Evolutionary conservation across 35 echinoderm and acorn worm genomes (phyloP).

Genomic region (Eucidaris tribuloides): DNA sequence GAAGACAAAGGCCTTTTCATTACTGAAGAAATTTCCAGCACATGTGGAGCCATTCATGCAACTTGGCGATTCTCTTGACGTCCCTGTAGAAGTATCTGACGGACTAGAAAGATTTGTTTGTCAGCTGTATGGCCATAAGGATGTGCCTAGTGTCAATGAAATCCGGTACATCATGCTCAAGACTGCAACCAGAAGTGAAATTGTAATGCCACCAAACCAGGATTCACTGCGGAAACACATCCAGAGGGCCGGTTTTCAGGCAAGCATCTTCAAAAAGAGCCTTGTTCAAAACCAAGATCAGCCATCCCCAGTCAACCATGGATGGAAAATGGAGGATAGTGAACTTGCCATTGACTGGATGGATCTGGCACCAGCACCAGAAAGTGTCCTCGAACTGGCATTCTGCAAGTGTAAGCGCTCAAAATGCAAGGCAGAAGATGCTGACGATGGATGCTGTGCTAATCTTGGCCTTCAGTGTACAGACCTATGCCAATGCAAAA

Average conservation of each 20-base stretch:
- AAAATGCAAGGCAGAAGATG: slow-evolving; percentile 32
- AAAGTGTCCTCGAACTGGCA: slow-evolving; percentile 51
- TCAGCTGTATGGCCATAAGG: slow-evolving; percentile 46
- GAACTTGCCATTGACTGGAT: slow-evolving; percentile 79
- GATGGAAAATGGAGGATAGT: slow-evolving; percentile 46
- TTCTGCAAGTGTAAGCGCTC: slow-evolving; percentile 58
- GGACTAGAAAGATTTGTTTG: slow-evolving; percentile 49
- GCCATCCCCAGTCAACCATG: slow-evolving; percentile 32
- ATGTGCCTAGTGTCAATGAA: slow-evolving; percentile 16
- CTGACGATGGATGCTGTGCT: slow-evolving; percentile 34
- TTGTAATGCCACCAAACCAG: slow-evolving; percentile 50
- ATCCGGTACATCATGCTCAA: slow-evolving; percentile 52
- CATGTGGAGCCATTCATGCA: slow-evolving; percentile 8
- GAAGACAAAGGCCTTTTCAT: slow-evolving; percentile 45
- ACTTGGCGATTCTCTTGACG: slow-evolving; percentile 34
- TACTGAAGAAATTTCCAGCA: slow-evolving; percentile 6
- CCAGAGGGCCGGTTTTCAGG: slow-evolving; percentile 51
- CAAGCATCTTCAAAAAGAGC: slow-evolving; percentile 22
- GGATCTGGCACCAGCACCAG: slow-evolving; percentile 29
- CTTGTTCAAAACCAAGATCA: slow-evolving; percentile 2
- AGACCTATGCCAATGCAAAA: slow-evolving; percentile 55
- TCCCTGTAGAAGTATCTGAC: slow-evolving; percentile 4
- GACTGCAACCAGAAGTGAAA: slow-evolving; percentile 22
- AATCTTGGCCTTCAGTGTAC: slow-evolving; percentile 47
- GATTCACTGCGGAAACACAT: slow-evolving; percentile 59